Base-by-base conservation (phyloP, 1,140 invertebrate genomes). In the Nasonia longicornis region DNA sequence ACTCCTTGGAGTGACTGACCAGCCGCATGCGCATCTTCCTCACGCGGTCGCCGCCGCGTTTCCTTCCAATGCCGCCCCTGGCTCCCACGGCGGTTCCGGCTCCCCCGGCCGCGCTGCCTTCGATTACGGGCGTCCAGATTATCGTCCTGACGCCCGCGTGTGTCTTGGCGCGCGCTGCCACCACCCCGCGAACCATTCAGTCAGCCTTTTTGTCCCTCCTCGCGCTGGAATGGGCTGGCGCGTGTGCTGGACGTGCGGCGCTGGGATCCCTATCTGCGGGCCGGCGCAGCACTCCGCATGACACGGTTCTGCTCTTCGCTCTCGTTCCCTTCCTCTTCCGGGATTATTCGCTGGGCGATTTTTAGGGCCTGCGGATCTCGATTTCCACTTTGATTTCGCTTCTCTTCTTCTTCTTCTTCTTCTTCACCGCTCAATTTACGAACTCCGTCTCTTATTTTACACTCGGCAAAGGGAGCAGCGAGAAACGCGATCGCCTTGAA, bases 21-120 rank as follows among this genome's bases (percentile, higher is more conserved):
- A 89, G 85, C 67, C 88, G 85, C 88, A 89, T 89, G 29, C 89
- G 85, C 88, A 89, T 89, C 81, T 88, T 89, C 78, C 87, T 85
- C n/a, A 81, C 85, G 70, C 86, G 78, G 29, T 87, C 84, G 58
- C 83, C 83, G 48, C 81, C 82, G 45, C 81, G 81, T 20, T 82
- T 82, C 64, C 72, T 79, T 6, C 70, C 74, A n/a, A 77, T 78
- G 31, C 73, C 81, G 38, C 66, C 80, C n/a, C 86, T 16, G 16
- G 83, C 80, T 86, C 85, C 81, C 85, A 87, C 22, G 84, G 83
- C 66, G 87, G 79, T 16, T 20, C 48, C 52, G 20, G 22, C 22
- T 4, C 64, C 63, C 7, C 63, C 64, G 26, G 22, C 66, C 14
- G 35, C 70, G 42, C 87, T 86, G 45, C 86, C 86, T 66, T 89